Base-by-base conservation (phyloP, 92 coral and sea anemone species). In the Virgularia gustaviana region DNA sequence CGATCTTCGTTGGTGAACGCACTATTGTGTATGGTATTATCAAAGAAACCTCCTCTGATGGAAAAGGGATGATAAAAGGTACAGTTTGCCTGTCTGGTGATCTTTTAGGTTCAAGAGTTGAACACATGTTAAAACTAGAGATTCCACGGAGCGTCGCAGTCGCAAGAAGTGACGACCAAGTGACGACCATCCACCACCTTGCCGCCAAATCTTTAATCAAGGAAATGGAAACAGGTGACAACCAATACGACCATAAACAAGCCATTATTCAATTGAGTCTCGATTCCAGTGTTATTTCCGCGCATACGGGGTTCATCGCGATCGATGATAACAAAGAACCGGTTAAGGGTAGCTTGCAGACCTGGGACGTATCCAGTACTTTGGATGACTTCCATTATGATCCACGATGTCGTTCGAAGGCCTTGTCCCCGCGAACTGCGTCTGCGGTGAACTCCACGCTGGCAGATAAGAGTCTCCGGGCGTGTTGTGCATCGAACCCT, bases 231-330 rank as follows among this genome's bases (percentile, higher is more conserved):
- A 67, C 73, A 15, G 76, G 72, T 2, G 22, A 52, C 4, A 27
- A 19, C 12, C 19, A 63, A 11, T 39, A 33, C 13, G 52, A 53
- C 18, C 32, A 36, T 25, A 77, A 84, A 63, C 58, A 57, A 5
- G 55, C 79, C 44, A 76, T 83, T 23, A 76, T 88, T 36, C 75
- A 73, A 35, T 45, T 89, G 35, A 89, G 96, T 66, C 76, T 81
- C 63, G 61, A 87, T 29, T 78, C 96, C 1, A 86, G 65, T 53
- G 90, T 89, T 2, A 82, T 86, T 9, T 89, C 88, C 34, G 79
- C 87, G 71, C 58, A 65, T 36, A 88, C 96, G 18, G 81, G 88
- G 19, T 85, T 88, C 67, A 87, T 88, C 39, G 96, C 90, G 22
- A 83, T 89, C n/a, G 90, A 86, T 63, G 85, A 80, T 27, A 83